Evolutionary conservation across 2,113 vertebrate genomes (phyloP), one percentile per base, ranked within the genome.

Genomic region (Dolichotis patagonum): DNA sequence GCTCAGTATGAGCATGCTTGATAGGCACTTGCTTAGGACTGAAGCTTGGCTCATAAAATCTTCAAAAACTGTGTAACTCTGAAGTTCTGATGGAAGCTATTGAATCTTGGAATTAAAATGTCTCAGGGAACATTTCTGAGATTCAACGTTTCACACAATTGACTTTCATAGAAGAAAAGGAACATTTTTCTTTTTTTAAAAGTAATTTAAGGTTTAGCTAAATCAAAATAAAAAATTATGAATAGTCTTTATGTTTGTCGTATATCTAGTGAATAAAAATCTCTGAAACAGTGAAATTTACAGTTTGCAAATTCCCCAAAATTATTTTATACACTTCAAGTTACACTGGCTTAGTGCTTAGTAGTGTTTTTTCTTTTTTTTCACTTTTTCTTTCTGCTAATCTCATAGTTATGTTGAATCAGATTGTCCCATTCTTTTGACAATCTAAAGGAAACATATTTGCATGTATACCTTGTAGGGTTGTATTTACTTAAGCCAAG

Each of bases 401-500:
- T 97, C 81, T 82, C 90, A 87, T 67, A 86, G 88, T 94, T 94
- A 97, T 90, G 41, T 96, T 97, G 83, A 96, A 95, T 98, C 97
- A 92, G 96, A 97, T 97, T 98, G n/a, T 20, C 28, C 73, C 32
- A 28, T 96, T 98, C 97, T 98, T 98, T 96, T 85, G 83, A 97
- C 98, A 99, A 99, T 98, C 97, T 98, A 85, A 96, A 98, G 98
- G 97, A 98, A 99, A 99, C 99, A 98, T 98, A 95, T 99, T 98
- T 98, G 85, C 88, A 97, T 98, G 90, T 98, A 97, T 96, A 98
- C 98, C 98, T 98, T 98, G 96, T 96, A 97, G 97, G 98, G 83
- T 49, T 85, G 95, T 98, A 97, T 99, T 98, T 98, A 98, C 96
- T 98, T 96, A 98, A 98, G 97, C 71, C 94, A 96, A 88, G 91